Percentiles rank a stretch among this genome's conserved stretches.
These are phyloP conservation scores for Thunnus albacares DNA, from an alignment of 2,797 vertebrate genomes.

Conservation along the genomic window DNA sequence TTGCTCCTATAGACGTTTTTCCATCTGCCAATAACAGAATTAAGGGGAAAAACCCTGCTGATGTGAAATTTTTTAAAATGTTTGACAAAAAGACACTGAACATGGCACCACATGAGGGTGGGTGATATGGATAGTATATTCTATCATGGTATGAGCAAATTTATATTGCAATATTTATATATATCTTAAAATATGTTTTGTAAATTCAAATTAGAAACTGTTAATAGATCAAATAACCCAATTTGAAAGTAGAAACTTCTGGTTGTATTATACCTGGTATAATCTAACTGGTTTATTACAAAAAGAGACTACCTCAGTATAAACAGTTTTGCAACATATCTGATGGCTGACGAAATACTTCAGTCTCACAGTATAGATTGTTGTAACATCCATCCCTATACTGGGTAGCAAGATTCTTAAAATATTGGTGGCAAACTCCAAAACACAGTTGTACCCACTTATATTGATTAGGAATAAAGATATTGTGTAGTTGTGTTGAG, in stretches of 20 bases:
- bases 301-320: not conserved
- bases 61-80: not conserved
- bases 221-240: no score
- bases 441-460: not conserved
- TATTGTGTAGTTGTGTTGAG: slow-evolving; percentile 1
- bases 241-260: not conserved
- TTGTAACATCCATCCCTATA: not conserved
- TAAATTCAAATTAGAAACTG: no score
- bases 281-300: not conserved
- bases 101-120: not conserved
- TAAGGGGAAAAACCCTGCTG: not conserved
- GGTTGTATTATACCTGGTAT: not conserved
- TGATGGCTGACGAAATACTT: not conserved
- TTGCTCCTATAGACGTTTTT: not conserved
- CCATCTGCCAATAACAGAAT: not conserved
- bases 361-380: not conserved
- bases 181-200: not conserved
- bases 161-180: not conserved
- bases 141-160: not conserved
- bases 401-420: not conserved
- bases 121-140: not conserved
- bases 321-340: not conserved
- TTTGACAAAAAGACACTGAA: not conserved
- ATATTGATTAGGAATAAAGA: not conserved
- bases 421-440: not conserved